Evolutionary conservation across 2,113 vertebrate genomes (phyloP).

Genomic region (Chaetorhynchus papuensis): DNA sequence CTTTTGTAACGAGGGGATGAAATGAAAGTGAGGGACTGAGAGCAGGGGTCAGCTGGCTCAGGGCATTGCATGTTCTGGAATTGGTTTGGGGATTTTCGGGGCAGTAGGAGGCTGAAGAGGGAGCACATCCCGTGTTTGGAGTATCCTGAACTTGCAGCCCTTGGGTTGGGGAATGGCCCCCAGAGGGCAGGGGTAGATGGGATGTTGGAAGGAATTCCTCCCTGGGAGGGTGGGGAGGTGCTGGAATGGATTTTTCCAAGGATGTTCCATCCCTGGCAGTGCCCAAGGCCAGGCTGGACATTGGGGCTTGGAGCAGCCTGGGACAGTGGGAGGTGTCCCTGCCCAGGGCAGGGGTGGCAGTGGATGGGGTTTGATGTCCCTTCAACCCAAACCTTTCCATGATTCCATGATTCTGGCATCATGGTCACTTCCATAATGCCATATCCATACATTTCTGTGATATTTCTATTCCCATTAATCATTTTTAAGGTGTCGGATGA

Average conservation of each 20-base stretch:
- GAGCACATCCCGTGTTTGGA: neutral
- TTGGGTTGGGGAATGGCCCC: neutral
- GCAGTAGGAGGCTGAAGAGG: neutral
- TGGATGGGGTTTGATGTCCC: neutral
- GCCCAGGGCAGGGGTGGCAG: accelerated
- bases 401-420: neutral
- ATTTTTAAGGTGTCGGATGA: neutral
- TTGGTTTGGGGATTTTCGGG: neutral
- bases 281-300: neutral
- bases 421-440: neutral
- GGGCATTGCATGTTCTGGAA: neutral
- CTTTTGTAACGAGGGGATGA: neutral
- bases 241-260: neutral
- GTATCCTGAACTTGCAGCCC: no score
- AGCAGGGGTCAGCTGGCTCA: neutral
- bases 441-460: accelerated
- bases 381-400: neutral
- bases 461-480: neutral
- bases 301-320: neutral
- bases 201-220: neutral
- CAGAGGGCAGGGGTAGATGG: accelerated
- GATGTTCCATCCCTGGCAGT: neutral
- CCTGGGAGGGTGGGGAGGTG: neutral
- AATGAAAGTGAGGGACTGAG: neutral
- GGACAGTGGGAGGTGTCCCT: neutral